Base-by-base conservation (phyloP, 2,888 invertebrate species). In the Eupelmus urozonus region DNA sequence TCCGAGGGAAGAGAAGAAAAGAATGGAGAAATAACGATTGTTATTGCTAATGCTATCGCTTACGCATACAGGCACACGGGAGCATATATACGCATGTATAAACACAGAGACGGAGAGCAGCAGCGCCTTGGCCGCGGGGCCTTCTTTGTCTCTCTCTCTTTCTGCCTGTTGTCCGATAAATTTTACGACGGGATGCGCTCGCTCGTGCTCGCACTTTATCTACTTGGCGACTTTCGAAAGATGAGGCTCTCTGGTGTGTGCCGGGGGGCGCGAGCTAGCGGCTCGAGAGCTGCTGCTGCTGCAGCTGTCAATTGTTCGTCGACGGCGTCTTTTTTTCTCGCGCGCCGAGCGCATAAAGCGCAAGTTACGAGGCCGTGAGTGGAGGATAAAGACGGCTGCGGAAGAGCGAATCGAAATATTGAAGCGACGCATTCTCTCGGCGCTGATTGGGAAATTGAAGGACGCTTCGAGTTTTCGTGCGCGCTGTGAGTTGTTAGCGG, bases 181-280 rank as follows among this genome's bases (percentile, higher is more conserved):
- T 78, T 81, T 82, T 78, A 82, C 80, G 80, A 79, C 80, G 71
- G 79, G 82, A 81, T 81, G 81, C 76, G 62, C 65, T 71, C 40
- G 42, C 51, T 49, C 77, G 23, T 40, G 51, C 65, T 73, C 69
- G 73, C 79, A 78, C 80, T 80, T 73, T 73, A 82, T 81, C 80
- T 78, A 80, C 79, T 81, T 66, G 66, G 76, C 74, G 80, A 80
- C 79, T 81, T 82, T 81, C 73, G 80, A 78, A 76, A 74, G 81
- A 80, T 80, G 76, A 72, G 9, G 70, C 76, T n/a, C n/a, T n/a
- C n/a, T n/a, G 72, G 75, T 5, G 70, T 74, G 79, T 34, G 72
- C 11, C 60, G 60, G 7, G 60, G 11, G n/a, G 27, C 59, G 25
- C 23, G 27, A 25, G 27, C 59, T 2, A 18, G 13, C n/a, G n/a